These are phyloP conservation scores for Dysdera silvatica DNA, from an alignment of 1,140 invertebrate genomes.

Conservation along the genomic window DNA sequence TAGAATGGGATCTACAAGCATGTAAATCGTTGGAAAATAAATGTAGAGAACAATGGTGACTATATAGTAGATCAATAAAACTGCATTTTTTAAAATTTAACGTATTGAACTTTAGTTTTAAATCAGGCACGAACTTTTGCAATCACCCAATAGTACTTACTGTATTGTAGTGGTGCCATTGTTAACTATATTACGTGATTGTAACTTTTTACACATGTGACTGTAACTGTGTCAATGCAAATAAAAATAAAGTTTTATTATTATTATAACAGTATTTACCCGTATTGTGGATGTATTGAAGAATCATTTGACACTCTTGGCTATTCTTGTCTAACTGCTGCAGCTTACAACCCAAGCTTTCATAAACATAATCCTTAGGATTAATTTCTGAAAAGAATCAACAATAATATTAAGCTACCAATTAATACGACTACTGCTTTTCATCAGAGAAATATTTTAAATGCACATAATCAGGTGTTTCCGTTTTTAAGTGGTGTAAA, in stretches of 20 bases:
- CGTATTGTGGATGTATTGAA: constrained; percentile 46
- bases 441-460: background rate
- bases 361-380: constrained; percentile 48
- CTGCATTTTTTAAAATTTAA: too few species aligned
- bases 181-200: background rate
- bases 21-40: too few species aligned
- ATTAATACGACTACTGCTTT: background rate
- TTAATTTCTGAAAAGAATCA: constrained; percentile 38
- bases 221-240: background rate
- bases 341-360: constrained; percentile 41
- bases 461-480: too few species aligned
- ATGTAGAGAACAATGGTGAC: too few species aligned
- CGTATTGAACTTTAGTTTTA: too few species aligned
- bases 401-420: background rate
- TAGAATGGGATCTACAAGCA: too few species aligned
- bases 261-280: constrained; percentile 31
- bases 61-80: too few species aligned
- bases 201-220: background rate
- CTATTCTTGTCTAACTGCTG: constrained; percentile 38
- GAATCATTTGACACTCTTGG: constrained; percentile 45
- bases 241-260: background rate
- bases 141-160: too few species aligned
- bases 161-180: background rate
- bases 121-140: too few species aligned
- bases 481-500: too few species aligned